Evolutionary conservation across 1,140 invertebrate species (phyloP).

Genomic region (Bradynema listronoti): DNA sequence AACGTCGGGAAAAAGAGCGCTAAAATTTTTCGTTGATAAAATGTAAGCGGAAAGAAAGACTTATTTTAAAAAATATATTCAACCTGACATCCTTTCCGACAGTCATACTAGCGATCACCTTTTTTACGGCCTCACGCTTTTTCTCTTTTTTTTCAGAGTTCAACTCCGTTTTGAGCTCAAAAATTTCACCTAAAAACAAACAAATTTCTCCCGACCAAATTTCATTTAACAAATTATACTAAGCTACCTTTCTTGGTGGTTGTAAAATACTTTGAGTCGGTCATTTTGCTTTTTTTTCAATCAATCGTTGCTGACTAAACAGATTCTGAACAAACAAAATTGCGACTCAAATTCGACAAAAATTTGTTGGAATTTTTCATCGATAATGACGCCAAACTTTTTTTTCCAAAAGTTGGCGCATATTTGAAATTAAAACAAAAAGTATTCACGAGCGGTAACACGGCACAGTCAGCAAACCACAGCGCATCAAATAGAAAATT

Average conservation of each 20-base stretch:
- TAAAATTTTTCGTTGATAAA: conserved; percentile 42
- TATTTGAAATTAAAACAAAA: no score
- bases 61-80: conserved; percentile 4
- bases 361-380: no score
- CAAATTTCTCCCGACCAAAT: no score
- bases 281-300: no score
- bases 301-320: no score
- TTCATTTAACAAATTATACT: not conserved
- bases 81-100: conserved; percentile 75
- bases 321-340: no score
- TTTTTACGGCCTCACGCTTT: conserved; percentile 98
- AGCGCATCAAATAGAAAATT: no score
- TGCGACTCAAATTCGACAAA: no score
- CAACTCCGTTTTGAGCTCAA: conserved; percentile 94
- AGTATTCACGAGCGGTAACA: no score
- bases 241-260: conserved; percentile 86
- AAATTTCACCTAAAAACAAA: conserved; percentile 73
- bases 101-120: conserved; percentile 99
- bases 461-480: no score
- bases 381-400: no score
- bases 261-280: conserved; percentile 99
- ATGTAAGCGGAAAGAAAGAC: not conserved
- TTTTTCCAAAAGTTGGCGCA: no score
- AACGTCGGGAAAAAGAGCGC: conserved; percentile 92
- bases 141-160: conserved; percentile 99